Conservation (phyloP, 2,888 invertebrate species). For the Chaetogeoica ovagalla region DNA sequence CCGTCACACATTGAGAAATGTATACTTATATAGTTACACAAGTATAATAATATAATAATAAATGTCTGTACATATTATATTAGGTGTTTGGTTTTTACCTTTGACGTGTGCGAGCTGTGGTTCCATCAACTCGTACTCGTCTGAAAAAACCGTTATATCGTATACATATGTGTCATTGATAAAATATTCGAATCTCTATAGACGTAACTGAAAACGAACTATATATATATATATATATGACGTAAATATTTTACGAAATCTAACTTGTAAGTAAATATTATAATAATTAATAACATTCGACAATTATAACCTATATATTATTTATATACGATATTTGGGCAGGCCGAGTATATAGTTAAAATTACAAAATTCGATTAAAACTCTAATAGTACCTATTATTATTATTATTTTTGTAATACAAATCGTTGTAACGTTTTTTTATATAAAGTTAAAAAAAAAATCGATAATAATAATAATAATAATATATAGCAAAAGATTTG, state of each 20-base stretch:
- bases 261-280: too few species aligned
- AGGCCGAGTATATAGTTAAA: too few species aligned
- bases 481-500: background rate
- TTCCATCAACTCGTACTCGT: constrained; percentile 52
- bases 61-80: constrained; percentile 15
- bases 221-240: background rate
- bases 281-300: too few species aligned
- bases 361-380: too few species aligned
- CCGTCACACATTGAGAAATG: background rate
- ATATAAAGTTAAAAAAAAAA: too few species aligned
- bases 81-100: constrained; percentile 43
- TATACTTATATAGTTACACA: background rate
- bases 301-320: too few species aligned
- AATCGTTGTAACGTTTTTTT: too few species aligned
- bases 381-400: too few species aligned
- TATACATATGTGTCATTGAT: background rate
- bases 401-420: too few species aligned
- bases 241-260: background rate
- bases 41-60: background rate
- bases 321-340: too few species aligned
- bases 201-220: background rate
- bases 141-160: constrained; percentile 40
- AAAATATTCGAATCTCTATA: background rate
- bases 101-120: constrained; percentile 53
- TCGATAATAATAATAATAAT: too few species aligned